phyloP scores from a whole-genome alignment of 1,140 invertebrate species.

The Drosophila bipectinata region DNA sequence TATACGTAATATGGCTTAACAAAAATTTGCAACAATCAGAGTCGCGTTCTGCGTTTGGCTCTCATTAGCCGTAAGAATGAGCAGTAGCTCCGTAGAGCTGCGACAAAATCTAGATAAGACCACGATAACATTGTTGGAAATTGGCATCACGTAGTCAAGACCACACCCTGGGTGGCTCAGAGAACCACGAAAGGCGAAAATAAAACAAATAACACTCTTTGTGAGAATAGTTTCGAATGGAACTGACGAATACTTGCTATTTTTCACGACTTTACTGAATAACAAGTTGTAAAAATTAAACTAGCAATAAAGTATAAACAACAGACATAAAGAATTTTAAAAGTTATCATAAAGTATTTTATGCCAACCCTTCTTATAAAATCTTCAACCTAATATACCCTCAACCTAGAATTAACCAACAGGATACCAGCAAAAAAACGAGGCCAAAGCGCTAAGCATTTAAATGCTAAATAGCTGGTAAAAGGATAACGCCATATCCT shows the following conservation, averaged over 20 bases:
- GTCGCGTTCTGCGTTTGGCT: conserved; percentile 2
- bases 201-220: not conserved
- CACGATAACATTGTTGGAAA: conserved; percentile 49
- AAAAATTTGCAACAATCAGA: conserved; percentile 9
- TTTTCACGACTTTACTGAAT: not conserved
- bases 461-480: conserved; percentile 82
- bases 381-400: not conserved
- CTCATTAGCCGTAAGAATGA: conserved; percentile 40
- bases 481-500: conserved; percentile 78
- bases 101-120: conserved; percentile 43
- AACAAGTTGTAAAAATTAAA: not conserved
- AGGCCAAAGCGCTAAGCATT: conserved; percentile 64
- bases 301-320: not conserved
- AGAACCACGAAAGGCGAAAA: not conserved
- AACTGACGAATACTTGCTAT: not conserved
- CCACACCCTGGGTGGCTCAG: not conserved
- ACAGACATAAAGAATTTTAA: not conserved
- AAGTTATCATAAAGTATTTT: not conserved
- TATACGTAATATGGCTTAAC: conserved; percentile 25
- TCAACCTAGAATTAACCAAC: not conserved
- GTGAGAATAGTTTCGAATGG: not conserved
- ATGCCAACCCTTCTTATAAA: not conserved
- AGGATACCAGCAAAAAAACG: conserved; percentile 25
- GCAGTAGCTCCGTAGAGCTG: conserved; percentile 8
- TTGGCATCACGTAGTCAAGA: conserved; percentile 54